Base-by-base conservation (phyloP, 2,113 vertebrate species). In the Zosterops hypoxanthus region DNA sequence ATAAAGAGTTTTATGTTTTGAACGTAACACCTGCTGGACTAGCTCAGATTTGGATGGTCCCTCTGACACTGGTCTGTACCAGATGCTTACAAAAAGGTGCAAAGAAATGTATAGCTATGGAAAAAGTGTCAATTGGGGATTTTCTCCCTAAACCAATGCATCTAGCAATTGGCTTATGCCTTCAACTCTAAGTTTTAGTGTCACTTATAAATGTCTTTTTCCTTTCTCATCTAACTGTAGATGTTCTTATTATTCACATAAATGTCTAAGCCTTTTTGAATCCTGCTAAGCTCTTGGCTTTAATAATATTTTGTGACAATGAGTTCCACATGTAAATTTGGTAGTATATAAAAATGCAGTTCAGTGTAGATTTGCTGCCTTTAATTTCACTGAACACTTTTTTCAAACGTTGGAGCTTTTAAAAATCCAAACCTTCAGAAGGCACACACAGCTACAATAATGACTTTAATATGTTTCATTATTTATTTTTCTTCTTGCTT, bases 291-390 rank as follows among this genome's bases (percentile, higher is more conserved):
- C 87, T 90, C 71, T 93, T 93, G 85, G 71, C 75, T 96, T 96
- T 89, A 77, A 73, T 94, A 88, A 90, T 94, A 93, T 47, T 76
- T 94, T 70, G 78, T 92, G 85, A 90, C 94, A 95, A 96, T 94
- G 85, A 92, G 55, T 94, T 95, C 94, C 95, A 96, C 60, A 78
- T 95, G 92, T 93, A 97, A 92, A 97, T 96, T 95, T 88, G 63
- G 68, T 92, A 73, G 68, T 96, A 47, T 71, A 71, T 94, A 95
- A 92, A 94, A 94, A 65, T 91, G 80, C 53, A 59, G 82, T 82
- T 92, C 42, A 25, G 42, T 59, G 31, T 88, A 90, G 88, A 81
- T 96, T 96, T 95, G 93, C 79, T 95, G 87, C 63, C 85, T 92
- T 91, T 91, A 87, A 95, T 93, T 95, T 92, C 87, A 88, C 63